Evolutionary conservation across 2,888 invertebrate species (phyloP), one percentile per base, ranked within the genome.

Genomic region (Allacma fusca): DNA sequence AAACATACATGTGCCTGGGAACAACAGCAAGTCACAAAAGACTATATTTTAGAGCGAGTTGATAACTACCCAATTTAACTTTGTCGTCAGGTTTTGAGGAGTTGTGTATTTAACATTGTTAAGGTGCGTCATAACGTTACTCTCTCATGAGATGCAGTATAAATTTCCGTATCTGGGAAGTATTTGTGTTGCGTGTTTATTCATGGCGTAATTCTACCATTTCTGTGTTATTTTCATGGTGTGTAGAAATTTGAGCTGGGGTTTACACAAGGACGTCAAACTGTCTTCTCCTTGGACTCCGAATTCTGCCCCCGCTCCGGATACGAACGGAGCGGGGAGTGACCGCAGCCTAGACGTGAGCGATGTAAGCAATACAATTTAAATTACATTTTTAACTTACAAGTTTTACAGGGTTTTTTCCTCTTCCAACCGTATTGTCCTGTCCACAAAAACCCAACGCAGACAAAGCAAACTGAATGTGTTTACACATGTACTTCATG

Each of bases 201-300:
- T 70, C 34, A 68, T 19, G 12, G 29, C 28, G 24, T 28, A 16
- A 34, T 68, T 68, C 44, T 7, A 21, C 23, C 50, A 12, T 62
- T 62, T 62, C 5, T 16, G 9, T 62, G 16, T 50, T 50, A 16
- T 50, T 50, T 50, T 50, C 7, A 50, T 50, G 62, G 23, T 24
- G 29, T 79, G 21, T 74, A 82, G 81, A 78, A 78, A 79, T 78
- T 79, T 79, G 82, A 80, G 78, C 80, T 80, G 81, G 78, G 81
- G 79, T 76, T 78, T 80, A 71, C 44, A 59, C 77, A 83, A 81
- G 78, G 79, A 75, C 91, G 92, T 93, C 94, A 95, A 94, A 91
- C 95, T 95, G 94, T 94, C 95, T 90, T 95, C 95, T 88, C 94
- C 95, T 92, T 95, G 95, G 95, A 94, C 94, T 89, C 93, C 95